Percentiles rank a stretch among this genome's conserved stretches.
phyloP scores from a whole-genome alignment of 2,797 vertebrate genomes.

The Molothrus ater region DNA sequence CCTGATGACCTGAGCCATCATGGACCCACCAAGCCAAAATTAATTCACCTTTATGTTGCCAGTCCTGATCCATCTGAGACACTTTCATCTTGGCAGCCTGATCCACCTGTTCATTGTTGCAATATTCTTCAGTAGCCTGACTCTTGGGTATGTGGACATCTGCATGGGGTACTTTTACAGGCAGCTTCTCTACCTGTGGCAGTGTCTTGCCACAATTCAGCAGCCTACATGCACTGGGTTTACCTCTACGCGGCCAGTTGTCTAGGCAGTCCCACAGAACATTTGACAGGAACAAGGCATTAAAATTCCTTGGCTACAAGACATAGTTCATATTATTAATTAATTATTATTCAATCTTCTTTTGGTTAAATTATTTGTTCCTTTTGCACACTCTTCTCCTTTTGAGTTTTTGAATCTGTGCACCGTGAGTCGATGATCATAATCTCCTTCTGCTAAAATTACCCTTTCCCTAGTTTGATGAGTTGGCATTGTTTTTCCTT shows the following conservation, averaged over 20 bases:
- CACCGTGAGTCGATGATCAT: fast-evolving
- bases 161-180: neutral
- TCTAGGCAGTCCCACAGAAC: neutral
- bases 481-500: neutral
- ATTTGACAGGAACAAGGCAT: neutral
- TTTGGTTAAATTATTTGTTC: neutral
- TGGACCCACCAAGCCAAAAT: neutral
- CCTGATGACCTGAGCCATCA: neutral
- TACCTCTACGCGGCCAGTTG: neutral
- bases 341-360: neutral
- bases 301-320: neutral
- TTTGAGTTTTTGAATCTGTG: neutral
- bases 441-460: neutral
- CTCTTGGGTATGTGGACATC: neutral
- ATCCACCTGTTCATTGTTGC: neutral
- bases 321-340: neutral
- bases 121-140: fast-evolving
- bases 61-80: neutral
- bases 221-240: neutral
- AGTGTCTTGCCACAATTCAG: neutral
- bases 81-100: neutral
- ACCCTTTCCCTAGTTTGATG: neutral
- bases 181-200: neutral
- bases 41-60: neutral
- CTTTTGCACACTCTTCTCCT: neutral